phyloP scores from a whole-genome alignment of 2,888 invertebrate species.

The Lampropteryx suffumata region DNA sequence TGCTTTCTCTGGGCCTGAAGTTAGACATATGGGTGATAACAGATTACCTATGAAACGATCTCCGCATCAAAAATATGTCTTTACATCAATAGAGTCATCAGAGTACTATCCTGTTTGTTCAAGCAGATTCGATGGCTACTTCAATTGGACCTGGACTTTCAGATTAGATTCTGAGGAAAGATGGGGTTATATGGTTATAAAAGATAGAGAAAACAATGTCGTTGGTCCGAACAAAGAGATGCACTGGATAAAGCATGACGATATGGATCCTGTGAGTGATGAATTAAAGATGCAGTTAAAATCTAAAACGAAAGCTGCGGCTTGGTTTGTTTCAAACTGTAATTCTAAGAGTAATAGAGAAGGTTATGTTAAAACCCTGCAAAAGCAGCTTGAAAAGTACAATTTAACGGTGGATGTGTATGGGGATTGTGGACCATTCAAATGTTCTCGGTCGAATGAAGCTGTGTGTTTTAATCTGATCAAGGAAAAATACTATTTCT shows the following conservation, averaged over 20 bases:
- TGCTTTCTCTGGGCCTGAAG: slow-evolving; percentile 52
- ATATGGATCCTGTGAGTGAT: slow-evolving; percentile 42
- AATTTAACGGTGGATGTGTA: slow-evolving; percentile 48
- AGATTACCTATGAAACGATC: slow-evolving; percentile 44
- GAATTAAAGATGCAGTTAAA: slow-evolving; percentile 17
- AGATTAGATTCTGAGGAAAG: slow-evolving; percentile 49
- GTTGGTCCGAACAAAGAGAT: slow-evolving; percentile 46
- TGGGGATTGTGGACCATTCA: slow-evolving; percentile 46
- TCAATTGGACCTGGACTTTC: slow-evolving; percentile 63
- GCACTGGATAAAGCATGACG: slow-evolving; percentile 41
- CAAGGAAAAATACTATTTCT: slow-evolving; percentile 54
- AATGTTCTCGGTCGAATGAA: slow-evolving; percentile 39
- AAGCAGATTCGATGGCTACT: slow-evolving; percentile 42
- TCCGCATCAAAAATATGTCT: slow-evolving; percentile 53
- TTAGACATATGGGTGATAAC: slow-evolving; percentile 19
- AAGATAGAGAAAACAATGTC: slow-evolving; percentile 38
- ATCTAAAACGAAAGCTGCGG: slow-evolving; percentile 18
- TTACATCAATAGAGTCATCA: slow-evolving; percentile 52
- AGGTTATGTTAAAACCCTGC: slow-evolving; percentile 32
- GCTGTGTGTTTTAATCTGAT: slow-evolving; percentile 40
- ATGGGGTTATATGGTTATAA: slow-evolving; percentile 52
- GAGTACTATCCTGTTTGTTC: slow-evolving; percentile 50
- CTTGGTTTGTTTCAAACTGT: slow-evolving; percentile 65
- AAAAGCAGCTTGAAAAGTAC: slow-evolving; percentile 37
- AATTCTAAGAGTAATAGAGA: slow-evolving; percentile 41